Percentiles rank a stretch among this genome's conserved stretches.
These are phyloP conservation scores for Nyctibius bracteatus DNA, from an alignment of 2,113 vertebrate genomes.

Conservation along the genomic window DNA sequence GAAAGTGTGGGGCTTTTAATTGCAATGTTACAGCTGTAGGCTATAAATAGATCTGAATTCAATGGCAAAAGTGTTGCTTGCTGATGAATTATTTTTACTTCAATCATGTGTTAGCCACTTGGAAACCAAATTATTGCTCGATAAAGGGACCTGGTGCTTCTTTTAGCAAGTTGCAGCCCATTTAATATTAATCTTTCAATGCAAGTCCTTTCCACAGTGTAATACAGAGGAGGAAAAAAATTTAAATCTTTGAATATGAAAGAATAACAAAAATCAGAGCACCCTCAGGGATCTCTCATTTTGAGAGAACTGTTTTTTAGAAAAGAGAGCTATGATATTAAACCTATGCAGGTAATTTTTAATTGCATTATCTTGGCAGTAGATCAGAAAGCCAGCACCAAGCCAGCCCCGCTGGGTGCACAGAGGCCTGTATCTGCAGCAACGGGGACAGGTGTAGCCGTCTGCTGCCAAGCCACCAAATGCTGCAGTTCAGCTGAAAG, in stretches of 20 bases:
- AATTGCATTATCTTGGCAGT: neutral
- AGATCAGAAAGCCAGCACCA: neutral
- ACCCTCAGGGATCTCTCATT: neutral
- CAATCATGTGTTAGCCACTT: neutral
- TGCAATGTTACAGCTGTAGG: neutral
- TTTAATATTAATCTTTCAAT: neutral
- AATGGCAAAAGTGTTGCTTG: neutral
- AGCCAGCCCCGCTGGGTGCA: rapidly evolving
- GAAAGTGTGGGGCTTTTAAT: neutral
- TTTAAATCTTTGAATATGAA: neutral
- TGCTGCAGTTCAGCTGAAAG: neutral
- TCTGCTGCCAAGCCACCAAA: neutral
- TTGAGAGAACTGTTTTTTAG: neutral
- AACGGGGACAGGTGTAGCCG: neutral
- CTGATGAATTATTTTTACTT: neutral
- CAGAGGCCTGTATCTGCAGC: neutral
- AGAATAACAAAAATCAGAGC: neutral
- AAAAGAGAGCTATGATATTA: neutral
- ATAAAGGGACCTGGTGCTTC: neutral
- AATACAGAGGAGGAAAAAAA: neutral
- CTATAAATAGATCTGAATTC: neutral
- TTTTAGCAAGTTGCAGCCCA: neutral
- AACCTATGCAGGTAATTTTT: neutral
- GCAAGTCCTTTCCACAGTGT: neutral
- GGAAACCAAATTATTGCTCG: neutral